Percentiles rank a stretch among this genome's conserved stretches.
phyloP scores from a whole-genome alignment of 2,797 vertebrate species.

The Champsocephalus gunnari region DNA sequence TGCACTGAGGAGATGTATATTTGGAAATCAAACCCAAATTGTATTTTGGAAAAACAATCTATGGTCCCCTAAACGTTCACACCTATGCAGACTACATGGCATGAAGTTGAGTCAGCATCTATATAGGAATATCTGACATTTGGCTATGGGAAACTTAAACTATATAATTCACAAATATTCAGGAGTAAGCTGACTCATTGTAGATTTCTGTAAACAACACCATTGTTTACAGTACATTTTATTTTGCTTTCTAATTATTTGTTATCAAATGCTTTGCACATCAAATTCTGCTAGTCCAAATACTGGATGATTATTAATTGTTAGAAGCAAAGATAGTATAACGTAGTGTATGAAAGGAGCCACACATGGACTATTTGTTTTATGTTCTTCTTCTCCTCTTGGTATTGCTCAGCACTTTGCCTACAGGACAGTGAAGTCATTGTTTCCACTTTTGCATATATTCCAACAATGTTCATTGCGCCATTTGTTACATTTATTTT shows the following conservation, averaged over 20 bases:
- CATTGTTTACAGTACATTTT: too few relatives aligned
- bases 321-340: neutral
- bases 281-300: neutral
- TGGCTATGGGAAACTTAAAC: neutral
- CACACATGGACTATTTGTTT: constrained; percentile 1
- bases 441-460: constrained; percentile 15
- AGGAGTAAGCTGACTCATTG: too few relatives aligned
- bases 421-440: constrained; percentile 2
- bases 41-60: neutral
- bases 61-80: neutral
- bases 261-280: neutral
- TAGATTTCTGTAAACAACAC: too few relatives aligned
- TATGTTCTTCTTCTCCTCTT: neutral
- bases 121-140: neutral
- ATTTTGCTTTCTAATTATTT: neutral
- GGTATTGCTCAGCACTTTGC: neutral
- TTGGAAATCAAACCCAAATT: neutral
- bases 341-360: neutral
- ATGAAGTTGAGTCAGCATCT: too few relatives aligned
- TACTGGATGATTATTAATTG: neutral
- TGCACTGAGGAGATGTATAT: constrained; percentile 5
- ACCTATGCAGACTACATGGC: neutral
- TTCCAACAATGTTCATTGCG: neutral
- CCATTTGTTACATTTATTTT: neutral
- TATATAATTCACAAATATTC: neutral